Conservation (phyloP, 1,140 invertebrate species). For the Tigriopus japonicus region DNA sequence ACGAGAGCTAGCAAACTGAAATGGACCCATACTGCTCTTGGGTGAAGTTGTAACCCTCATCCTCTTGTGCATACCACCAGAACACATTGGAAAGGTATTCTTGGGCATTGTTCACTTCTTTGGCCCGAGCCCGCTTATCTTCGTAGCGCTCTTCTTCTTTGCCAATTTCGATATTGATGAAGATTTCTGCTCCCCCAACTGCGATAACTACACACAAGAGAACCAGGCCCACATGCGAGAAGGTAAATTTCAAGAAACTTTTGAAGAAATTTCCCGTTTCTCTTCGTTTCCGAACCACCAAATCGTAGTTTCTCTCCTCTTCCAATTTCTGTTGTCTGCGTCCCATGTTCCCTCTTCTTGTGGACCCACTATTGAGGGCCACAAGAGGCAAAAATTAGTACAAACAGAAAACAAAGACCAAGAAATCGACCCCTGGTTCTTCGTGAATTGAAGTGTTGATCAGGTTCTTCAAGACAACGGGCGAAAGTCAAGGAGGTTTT, state of each 20-base stretch:
- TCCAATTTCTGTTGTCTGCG: background rate
- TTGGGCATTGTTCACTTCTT: background rate
- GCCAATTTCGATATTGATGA: background rate
- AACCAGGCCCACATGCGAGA: background rate
- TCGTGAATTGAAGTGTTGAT: too few species aligned
- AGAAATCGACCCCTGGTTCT: too few species aligned
- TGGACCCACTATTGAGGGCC: too few species aligned
- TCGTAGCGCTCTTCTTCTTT: background rate
- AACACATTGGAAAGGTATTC: background rate
- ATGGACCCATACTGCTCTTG: background rate
- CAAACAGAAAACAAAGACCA: too few species aligned
- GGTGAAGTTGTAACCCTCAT: background rate
- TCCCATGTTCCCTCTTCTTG: background rate
- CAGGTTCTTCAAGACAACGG: too few species aligned
- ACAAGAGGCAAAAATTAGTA: too few species aligned
- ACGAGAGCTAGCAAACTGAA: too few species aligned
- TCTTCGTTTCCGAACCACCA: background rate
- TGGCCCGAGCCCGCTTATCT: background rate
- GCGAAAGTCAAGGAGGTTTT: too few species aligned
- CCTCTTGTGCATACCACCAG: background rate
- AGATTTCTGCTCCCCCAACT: background rate
- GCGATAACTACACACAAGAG: background rate
- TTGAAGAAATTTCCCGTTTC: background rate
- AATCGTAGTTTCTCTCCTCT: background rate
- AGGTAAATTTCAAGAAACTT: background rate